phyloP scores from a whole-genome alignment of 1,140 invertebrate genomes.

The Sitophilus oryzae region DNA sequence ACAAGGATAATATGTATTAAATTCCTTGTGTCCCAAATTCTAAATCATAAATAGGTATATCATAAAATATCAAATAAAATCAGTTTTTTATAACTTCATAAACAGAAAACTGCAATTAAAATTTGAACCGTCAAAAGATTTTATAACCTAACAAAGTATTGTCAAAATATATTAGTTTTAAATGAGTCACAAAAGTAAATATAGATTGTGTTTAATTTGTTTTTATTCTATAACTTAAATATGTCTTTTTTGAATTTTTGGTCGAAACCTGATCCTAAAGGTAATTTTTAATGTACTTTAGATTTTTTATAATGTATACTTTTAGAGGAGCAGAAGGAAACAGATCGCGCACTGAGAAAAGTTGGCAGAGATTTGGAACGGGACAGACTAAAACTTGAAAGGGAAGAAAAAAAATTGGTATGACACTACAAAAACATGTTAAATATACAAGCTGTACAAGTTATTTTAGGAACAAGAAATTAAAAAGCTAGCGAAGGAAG shows the following conservation, averaged over 20 bases:
- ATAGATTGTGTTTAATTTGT: too few species aligned
- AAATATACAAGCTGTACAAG: slow-evolving; percentile 1
- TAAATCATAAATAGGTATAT: too few species aligned
- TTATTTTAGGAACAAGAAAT: slow-evolving; percentile 74
- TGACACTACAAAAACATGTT: slow-evolving; percentile 24
- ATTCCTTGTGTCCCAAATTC: too few species aligned
- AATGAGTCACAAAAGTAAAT: too few species aligned
- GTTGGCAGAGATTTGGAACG: slow-evolving; percentile 77
- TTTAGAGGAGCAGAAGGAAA: slow-evolving; percentile 75
- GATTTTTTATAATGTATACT: slow-evolving; percentile 28
- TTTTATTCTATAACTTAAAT: too few species aligned
- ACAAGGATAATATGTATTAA: too few species aligned
- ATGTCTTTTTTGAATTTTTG: slow-evolving; percentile 36
- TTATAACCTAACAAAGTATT: too few species aligned
- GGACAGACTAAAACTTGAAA: slow-evolving; percentile 71
- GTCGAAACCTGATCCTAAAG: slow-evolving; percentile 43
- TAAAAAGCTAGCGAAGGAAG: slow-evolving; percentile 79
- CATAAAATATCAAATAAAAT: too few species aligned
- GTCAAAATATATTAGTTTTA: too few species aligned
- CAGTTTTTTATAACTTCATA: too few species aligned
- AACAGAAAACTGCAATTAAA: too few species aligned
- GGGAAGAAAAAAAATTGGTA: slow-evolving; percentile 86
- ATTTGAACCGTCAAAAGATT: too few species aligned
- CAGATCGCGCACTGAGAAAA: slow-evolving; percentile 72
- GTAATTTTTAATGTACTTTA: slow-evolving; percentile 21